Conservation (phyloP, 2,888 invertebrate genomes). For the Leucophora obtusa region DNA sequence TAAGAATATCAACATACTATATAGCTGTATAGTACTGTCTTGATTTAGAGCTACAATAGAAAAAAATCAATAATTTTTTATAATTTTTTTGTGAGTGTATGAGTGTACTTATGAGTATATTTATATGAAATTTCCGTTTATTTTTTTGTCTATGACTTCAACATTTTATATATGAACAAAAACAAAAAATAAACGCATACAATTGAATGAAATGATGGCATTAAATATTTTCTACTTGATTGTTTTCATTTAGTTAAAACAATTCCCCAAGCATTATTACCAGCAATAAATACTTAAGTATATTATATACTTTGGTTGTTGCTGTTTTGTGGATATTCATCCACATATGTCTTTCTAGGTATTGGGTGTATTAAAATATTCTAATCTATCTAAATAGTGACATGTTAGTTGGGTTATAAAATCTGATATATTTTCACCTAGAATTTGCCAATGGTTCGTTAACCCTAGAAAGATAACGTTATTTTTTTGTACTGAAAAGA, state of each 20-base stretch:
- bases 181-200: neutral
- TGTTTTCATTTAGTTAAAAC: conserved; percentile 25
- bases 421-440: no score
- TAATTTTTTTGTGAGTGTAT: neutral
- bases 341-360: neutral
- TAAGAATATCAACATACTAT: no score
- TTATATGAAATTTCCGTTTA: neutral
- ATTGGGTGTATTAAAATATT: neutral
- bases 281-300: neutral
- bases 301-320: no score
- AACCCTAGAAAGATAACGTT: no score
- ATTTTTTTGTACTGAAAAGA: no score
- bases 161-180: neutral
- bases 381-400: no score
- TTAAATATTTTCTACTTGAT: conserved; percentile 36
- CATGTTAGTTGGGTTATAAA: no score
- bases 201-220: conserved; percentile 24
- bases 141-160: neutral
- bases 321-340: neutral
- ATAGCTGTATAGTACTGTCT: no score
- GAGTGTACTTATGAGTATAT: neutral
- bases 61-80: no score
- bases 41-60: no score
- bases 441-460: no score
- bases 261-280: conserved; percentile 19